These are phyloP conservation scores for Turdus rufiventris DNA, from an alignment of 2,113 vertebrate species.

Conservation along the genomic window DNA sequence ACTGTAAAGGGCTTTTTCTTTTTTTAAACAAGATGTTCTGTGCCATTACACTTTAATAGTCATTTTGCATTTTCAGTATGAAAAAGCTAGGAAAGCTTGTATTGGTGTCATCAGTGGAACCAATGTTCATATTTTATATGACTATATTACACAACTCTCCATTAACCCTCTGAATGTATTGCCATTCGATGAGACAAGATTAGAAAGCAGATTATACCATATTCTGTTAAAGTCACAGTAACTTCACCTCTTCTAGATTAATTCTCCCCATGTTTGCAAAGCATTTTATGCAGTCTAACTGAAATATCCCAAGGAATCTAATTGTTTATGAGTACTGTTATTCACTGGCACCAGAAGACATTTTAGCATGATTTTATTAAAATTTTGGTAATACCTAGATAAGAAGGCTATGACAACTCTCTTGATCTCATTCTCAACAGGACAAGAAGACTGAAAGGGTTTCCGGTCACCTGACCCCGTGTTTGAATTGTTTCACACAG, in stretches of 20 bases:
- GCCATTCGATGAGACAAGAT: background rate
- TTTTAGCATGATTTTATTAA: background rate
- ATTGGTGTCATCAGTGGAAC: background rate
- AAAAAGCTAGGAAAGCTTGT: constrained; percentile 40
- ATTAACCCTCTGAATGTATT: constrained; percentile 25
- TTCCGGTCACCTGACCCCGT: background rate
- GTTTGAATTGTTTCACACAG: background rate
- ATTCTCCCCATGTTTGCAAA: background rate
- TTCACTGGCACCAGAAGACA: background rate
- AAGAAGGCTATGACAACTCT: background rate
- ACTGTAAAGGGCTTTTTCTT: constrained; percentile 26
- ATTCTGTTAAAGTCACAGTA: background rate
- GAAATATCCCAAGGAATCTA: background rate
- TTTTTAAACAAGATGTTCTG: constrained; percentile 66
- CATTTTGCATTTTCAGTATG: constrained; percentile 41
- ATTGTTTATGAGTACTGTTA: background rate
- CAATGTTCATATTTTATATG: constrained; percentile 16
- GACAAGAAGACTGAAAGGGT: background rate
- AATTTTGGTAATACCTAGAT: background rate
- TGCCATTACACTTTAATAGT: constrained; percentile 71
- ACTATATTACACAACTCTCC: constrained; percentile 32
- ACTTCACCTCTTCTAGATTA: background rate
- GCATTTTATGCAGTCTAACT: background rate
- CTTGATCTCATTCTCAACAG: background rate
- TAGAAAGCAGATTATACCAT: background rate